Evolutionary conservation across 2,113 vertebrate genomes (phyloP).

Genomic region (Chloropsis cyanopogon): DNA sequence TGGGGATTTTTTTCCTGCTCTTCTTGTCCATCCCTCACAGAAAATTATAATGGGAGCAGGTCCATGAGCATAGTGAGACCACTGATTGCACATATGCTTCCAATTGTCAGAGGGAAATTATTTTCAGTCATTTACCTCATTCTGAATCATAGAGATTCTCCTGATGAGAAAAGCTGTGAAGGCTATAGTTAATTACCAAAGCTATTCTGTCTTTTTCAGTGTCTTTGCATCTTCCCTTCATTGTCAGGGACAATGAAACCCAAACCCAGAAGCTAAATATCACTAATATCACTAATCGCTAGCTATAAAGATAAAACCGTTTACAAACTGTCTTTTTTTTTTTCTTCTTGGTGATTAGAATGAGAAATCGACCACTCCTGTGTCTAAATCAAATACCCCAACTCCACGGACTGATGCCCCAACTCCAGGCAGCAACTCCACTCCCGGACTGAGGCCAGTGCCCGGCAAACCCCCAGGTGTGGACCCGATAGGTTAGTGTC

Average conservation of each 20-base stretch:
- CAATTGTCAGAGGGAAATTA: neutral
- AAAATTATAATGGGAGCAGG: neutral
- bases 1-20: neutral
- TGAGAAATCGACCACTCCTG: slow-evolving; percentile 86
- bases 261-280: neutral
- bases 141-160: neutral
- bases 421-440: slow-evolving; percentile 83
- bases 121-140: neutral
- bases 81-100: neutral
- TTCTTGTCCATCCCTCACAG: neutral
- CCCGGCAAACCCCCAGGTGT: slow-evolving; percentile 83
- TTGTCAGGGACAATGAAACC: neutral
- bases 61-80: neutral
- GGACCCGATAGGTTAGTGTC: slow-evolving; percentile 81
- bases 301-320: neutral
- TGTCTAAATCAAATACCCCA: slow-evolving; percentile 85
- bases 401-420: slow-evolving; percentile 83
- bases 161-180: neutral
- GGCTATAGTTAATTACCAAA: neutral
- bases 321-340: neutral
- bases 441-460: slow-evolving; percentile 78
- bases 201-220: neutral
- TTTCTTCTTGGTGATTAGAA: slow-evolving; percentile 69
- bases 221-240: neutral
- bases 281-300: neutral